Evolutionary conservation across 2,797 vertebrate genomes (phyloP).

Genomic region (Siniperca scherzeri): DNA sequence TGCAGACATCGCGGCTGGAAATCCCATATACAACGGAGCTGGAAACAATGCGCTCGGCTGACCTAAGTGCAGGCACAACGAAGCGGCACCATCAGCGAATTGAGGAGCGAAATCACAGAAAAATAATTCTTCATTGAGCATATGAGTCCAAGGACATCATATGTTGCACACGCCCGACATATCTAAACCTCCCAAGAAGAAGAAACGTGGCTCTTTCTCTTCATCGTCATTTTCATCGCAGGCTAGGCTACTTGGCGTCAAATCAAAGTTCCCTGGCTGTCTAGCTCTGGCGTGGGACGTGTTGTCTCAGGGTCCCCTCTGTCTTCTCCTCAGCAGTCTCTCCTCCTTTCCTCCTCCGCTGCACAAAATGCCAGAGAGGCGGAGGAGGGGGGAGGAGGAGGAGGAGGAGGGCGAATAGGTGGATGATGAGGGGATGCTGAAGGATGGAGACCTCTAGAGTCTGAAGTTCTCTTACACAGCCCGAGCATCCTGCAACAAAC

Average conservation of each 20-base stretch:
- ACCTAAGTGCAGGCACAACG: conserved; percentile 74
- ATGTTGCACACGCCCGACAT: conserved; percentile 71
- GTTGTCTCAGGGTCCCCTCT: conserved; percentile 81
- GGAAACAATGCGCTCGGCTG: conserved; percentile 82
- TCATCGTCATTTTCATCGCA: conserved; percentile 71
- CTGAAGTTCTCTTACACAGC: conserved; percentile 80
- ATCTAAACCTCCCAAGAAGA: conserved; percentile 69
- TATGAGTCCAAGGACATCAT: conserved; percentile 81
- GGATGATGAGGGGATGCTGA: conserved; percentile 83
- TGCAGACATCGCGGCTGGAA: conserved; percentile 87
- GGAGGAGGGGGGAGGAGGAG: conserved; percentile 64
- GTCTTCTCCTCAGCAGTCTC: conserved; percentile 79
- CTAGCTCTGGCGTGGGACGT: conserved; percentile 80
- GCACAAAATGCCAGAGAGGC: conserved; percentile 77
- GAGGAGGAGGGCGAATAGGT: conserved; percentile 70
- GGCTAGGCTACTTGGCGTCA: conserved; percentile 72
- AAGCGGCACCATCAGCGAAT: conserved; percentile 70
- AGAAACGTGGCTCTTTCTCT: conserved; percentile 63
- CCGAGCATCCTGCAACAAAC: conserved; percentile 50
- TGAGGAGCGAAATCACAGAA: conserved; percentile 55
- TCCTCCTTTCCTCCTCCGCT: conserved; percentile 78
- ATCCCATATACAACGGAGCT: conserved; percentile 81
- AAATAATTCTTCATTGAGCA: conserved; percentile 73
- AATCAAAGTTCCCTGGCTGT: conserved; percentile 84
- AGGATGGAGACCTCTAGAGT: conserved; percentile 91